Base-by-base conservation (phyloP, 1,140 invertebrate genomes). In the Anastrepha ludens region DNA sequence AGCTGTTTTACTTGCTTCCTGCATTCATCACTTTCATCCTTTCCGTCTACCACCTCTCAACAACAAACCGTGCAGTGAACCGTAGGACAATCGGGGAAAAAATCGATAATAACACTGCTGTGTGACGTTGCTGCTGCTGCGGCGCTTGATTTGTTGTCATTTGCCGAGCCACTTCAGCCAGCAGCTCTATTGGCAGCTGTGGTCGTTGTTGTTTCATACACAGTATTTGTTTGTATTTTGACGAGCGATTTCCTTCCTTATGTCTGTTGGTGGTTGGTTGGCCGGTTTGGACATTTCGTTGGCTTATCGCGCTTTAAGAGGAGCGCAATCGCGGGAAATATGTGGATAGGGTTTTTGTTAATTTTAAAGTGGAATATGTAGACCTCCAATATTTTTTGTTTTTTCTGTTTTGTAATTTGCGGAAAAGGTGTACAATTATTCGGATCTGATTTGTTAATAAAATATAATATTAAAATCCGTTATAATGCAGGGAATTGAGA, bases 181-280 rank as follows among this genome's bases (percentile, higher is more conserved):
- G 74, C 74, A 55, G 17, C 47, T 41, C 44, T 81, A 39, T 81
- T 39, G 47, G 17, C 17, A 20, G 74, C 47, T 29, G 47, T 81
- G 17, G 44, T 55, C 29, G 74, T 55, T 55, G 47, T 4, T 29
- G 7, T 81, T 55, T 44, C 41, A 44, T 39, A 13, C 3, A 74
- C 39, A 44, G 39, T 39, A 44, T 81, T 81, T 81, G 17, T 81
- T 81, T 81, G 74, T 81, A 81, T 81, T 81, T 81, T 81, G 74
- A 81, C n/a, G 70, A 3, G 50, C 55, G 50, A 81, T 55, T 58
- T 81, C 47, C 74, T 81, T 81, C 74, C 47, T 81, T 74, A 41
- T 74, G 41, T n/a, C 67, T 44, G 67, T 5, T 74, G 67, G 39
- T 74, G 67, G 67, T 81, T 81, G 74, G 47, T 81, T 20, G 44